These are phyloP conservation scores for Lasiurus borealis DNA, from an alignment of 2,113 vertebrate species.

Conservation along the genomic window DNA sequence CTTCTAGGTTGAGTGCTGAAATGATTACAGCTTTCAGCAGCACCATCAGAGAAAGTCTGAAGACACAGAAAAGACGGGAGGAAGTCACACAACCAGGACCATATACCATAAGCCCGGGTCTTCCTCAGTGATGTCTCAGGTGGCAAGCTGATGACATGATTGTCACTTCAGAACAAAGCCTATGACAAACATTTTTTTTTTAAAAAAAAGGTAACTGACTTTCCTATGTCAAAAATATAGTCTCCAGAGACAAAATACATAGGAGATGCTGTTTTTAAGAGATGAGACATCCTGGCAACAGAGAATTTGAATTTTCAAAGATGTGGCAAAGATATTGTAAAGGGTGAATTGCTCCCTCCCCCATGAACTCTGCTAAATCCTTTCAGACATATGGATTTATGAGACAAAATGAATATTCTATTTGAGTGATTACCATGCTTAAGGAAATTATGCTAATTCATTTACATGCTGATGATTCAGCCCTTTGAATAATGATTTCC, in stretches of 20 bases:
- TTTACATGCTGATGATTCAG: conserved; percentile 76
- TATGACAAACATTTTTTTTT: background rate
- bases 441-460: conserved; percentile 74
- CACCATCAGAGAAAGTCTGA: background rate
- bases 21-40: background rate
- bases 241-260: background rate
- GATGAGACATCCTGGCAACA: background rate
- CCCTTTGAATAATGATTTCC: conserved; percentile 70
- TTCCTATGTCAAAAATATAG: background rate
- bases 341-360: background rate
- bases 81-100: background rate
- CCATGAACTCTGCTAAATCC: conserved; percentile 5
- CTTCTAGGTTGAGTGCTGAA: background rate
- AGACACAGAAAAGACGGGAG: background rate
- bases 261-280: background rate
- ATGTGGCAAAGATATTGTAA: background rate
- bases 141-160: background rate
- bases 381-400: background rate
- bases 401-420: conserved; percentile 67
- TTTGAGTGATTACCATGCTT: conserved; percentile 67
- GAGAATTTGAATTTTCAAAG: background rate
- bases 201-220: background rate
- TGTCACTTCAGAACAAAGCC: background rate
- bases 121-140: background rate
- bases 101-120: background rate